Conservation (phyloP, 2,797 vertebrate genomes). For the Intellagama lesueurii region DNA sequence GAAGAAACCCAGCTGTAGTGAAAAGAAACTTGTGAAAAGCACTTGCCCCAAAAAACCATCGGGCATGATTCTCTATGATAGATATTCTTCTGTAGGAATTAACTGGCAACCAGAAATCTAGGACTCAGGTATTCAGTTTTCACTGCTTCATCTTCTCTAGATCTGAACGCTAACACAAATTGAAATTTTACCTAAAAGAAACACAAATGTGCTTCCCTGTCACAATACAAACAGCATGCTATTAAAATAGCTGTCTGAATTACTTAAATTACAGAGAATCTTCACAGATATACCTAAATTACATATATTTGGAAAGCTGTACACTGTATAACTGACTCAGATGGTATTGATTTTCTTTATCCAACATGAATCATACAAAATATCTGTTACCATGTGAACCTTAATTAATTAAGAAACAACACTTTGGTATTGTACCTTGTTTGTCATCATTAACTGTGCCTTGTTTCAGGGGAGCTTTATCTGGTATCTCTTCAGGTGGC, state of each 20-base stretch:
- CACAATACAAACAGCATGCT: background rate
- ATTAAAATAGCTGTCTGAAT: no score
- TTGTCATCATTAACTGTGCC: conserved; percentile 77
- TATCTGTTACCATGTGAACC: background rate
- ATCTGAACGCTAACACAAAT: background rate
- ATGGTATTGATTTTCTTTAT: conserved; percentile 24
- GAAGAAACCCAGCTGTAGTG: background rate
- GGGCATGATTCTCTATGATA: background rate
- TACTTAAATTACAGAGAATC: no score
- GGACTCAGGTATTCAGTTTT: no score
- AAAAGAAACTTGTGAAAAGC: background rate
- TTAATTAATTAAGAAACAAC: conserved; percentile 6
- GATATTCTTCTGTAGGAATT: background rate
- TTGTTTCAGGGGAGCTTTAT: conserved; percentile 70
- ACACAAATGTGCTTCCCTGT: background rate
- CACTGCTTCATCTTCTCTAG: background rate
- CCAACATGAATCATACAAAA: background rate
- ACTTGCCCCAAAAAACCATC: background rate
- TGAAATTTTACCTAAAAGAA: background rate
- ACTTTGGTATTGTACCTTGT: conserved; percentile 76
- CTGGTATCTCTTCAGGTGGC: conserved; percentile 73
- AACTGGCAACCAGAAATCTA: background rate
- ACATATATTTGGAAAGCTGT: background rate
- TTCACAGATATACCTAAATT: background rate
- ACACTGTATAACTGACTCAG: conserved; percentile 3